Base-by-base conservation (phyloP, 2,113 vertebrate genomes). In the Otolemur garnettii region DNA sequence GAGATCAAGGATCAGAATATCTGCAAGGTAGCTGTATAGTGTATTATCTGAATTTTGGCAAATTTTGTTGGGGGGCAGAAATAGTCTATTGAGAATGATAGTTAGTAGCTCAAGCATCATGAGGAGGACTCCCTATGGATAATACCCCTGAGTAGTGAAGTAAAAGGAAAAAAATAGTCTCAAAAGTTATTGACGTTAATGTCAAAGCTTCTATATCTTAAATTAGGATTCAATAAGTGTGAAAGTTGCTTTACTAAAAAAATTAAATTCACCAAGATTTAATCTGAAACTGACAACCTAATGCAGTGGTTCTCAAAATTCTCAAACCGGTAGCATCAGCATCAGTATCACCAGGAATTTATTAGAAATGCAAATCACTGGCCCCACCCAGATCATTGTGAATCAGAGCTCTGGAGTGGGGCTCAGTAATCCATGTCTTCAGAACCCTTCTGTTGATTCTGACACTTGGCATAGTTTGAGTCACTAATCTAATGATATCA, bases 151-250 rank as follows among this genome's bases (percentile, higher is more conserved):
- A 90, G 57, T 0, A 45, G 18, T 53, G 50, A 89, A 35, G 33
- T 33, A n/a, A 50, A 81, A 30, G 86, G 12, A 94, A 72, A 90
- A 77, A 57, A 30, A 10, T 17, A 35, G 19, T 69, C 28, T 30
- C 35, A 38, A 17, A 89, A 89, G 24, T 50, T 50, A 50, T 50
- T 50, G 45, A 50, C 8, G n/a, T 71, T 80, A 77, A 45, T 95
- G 59, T 64, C 1, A n/a, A 74, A 45, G 4, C 33, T 69, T 78
- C 72, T 90, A 50, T 55, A 15, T 28, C 21, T 78, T 91, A 95
- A 96, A 50, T 90, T 72, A 71, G 35, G 13, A 87, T 78, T 82
- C n/a, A 68, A 7, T 38, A 72, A 83, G 14, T 83, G 80, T 96
- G n/a, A 85, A 26, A 50, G 93, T 71, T 7, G 15, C 21, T 93